Base-by-base conservation (phyloP, 2,797 vertebrate genomes). In the Argentina silus region DNA sequence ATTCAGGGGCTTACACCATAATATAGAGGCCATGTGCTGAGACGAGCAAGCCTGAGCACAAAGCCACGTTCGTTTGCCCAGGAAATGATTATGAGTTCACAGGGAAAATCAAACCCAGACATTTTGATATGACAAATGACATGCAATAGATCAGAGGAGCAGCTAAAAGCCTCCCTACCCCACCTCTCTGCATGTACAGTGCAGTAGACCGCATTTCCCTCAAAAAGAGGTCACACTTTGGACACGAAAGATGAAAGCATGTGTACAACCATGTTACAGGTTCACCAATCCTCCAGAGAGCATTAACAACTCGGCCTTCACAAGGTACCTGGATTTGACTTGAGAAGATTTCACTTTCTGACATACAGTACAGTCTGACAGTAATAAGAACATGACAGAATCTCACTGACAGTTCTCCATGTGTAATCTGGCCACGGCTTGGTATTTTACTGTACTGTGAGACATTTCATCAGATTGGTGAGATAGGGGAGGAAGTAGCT, bases 1-100 rank as follows among this genome's bases (percentile, higher is more conserved):
- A 95, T 98, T 95, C 93, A 90, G 93, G 93, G 94, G 94, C 95
- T 95, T 93, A 94, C 93, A 94, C 93, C 95, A 96, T 94, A 95
- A 95, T 94, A 94, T 92, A 92, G 88, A 91, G 93, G 92, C 92
- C 91, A 92, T 93, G 93, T 93, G 93, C 92, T 93, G 89, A 90
- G 94, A 94, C 93, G 92, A 95, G 94, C 91, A 92, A 90, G 91
- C 91, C 89, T 81, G 92, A 93, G 92, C 92, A 91, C 93, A 91
- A 84, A 87, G 93, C 89, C 90, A 88, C 92, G 94, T 95, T 95
- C 94, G 94, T 91, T 93, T 93, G 93, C 91, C 93, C 91, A 90
- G 93, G 89, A 95, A 95, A 96, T 95, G 93, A 93, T 94, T 95
- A 94, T 79, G 75, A 82, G 93, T 93, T 95, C 94, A 92, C 93